Base-by-base conservation (phyloP, 2,888 invertebrate genomes). In the Monopis laevigella region DNA sequence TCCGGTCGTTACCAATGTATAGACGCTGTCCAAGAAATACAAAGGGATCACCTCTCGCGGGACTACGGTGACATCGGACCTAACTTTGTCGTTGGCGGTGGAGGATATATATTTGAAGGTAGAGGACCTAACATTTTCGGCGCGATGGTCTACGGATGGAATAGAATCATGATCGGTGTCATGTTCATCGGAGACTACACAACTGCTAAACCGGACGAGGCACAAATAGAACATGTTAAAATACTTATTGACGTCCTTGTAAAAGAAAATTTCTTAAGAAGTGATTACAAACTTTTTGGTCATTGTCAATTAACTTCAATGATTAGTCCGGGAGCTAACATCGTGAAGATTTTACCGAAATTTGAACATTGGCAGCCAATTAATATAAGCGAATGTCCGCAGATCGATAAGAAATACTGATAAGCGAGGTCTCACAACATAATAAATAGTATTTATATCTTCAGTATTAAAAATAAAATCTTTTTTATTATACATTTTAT, bases 161-260 rank as follows among this genome's bases (percentile, higher is more conserved):
- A 77, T 42, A 26, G 32, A 1, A 62, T 48, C 27, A 59, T 60
- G 39, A 62, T 77, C 32, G 58, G 54, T 4, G 53, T 77, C 8
- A 69, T 72, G 70, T 75, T 77, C 44, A 45, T 78, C 1, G 78
- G 78, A 5, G 59, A 75, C 48, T 78, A 67, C 46, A 51, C 48
- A 5, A 43, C 34, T 0, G 52, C 60, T 29, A 8, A 45, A 1
- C 56, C 65, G 0, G 47, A 51, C n/a, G 45, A 54, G 2, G 46
- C 12, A 0, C 77, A 77, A 43, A 59, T 73, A 12, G 54, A 63
- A 5, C 54, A 74, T 29, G 46, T 74, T 0, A 60, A 56, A 5
- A 44, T 58, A 1, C 48, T 77, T 1, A 46, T 77, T 2, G 46
- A 63, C 1, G 52, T 52, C 16, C 48, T 77, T 1, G 60, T 69